phyloP scores from a whole-genome alignment of 2,888 invertebrate species.

The Parelbella ahira region DNA sequence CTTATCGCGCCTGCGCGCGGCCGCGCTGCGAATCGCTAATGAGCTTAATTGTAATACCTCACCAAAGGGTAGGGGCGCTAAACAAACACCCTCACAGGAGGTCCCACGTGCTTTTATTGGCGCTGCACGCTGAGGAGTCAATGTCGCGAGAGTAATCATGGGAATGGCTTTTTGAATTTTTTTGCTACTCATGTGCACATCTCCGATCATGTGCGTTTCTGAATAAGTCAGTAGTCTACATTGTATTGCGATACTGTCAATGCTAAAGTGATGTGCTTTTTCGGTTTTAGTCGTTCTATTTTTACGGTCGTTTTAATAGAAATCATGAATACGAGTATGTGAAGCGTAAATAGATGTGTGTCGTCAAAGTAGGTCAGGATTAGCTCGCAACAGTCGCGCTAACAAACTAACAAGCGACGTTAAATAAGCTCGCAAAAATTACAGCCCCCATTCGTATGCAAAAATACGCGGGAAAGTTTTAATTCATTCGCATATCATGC shows the following conservation, averaged over 20 bases:
- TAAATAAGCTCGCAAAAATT: slow-evolving; percentile 21
- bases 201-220: too few species aligned
- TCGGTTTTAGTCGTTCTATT: too few species aligned
- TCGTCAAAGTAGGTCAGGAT: not conserved
- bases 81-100: slow-evolving; percentile 68
- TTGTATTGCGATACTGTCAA: too few species aligned
- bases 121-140: slow-evolving; percentile 60
- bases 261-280: too few species aligned
- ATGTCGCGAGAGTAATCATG: slow-evolving; percentile 68
- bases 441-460: slow-evolving; percentile 12
- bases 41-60: slow-evolving; percentile 77
- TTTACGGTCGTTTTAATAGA: too few species aligned
- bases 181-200: too few species aligned
- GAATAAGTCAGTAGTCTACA: too few species aligned
- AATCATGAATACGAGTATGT: too few species aligned
- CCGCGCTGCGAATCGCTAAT: slow-evolving; percentile 62
- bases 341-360: not conserved
- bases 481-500: slow-evolving; percentile 8
- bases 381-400: not conserved
- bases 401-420: slow-evolving; percentile 21
- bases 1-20: slow-evolving; percentile 76
- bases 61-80: slow-evolving; percentile 58
- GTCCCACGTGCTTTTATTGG: slow-evolving; percentile 68
- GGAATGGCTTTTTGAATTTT: slow-evolving; percentile 54
- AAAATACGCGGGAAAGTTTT: slow-evolving; percentile 14